Base-by-base conservation (phyloP, 2,797 vertebrate genomes). In the Catharus ustulatus region DNA sequence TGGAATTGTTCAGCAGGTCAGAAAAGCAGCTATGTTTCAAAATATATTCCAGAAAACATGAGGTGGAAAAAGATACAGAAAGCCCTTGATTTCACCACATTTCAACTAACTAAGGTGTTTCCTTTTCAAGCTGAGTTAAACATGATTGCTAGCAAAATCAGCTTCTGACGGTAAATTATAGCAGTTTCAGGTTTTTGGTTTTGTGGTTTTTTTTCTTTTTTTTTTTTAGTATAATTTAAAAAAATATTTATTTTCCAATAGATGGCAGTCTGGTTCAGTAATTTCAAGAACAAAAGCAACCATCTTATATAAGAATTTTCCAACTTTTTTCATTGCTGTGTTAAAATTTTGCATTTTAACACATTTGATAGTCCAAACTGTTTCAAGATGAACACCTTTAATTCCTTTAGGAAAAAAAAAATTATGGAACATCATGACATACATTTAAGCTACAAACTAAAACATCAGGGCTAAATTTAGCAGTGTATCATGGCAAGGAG, bases 241-340 rank as follows among this genome's bases (percentile, higher is more conserved):
- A 88, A 93, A 91, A 51, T 83, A 85, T 58, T 89, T 97, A 94
- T 97, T 94, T 96, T 96, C 97, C 98, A 98, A 96, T 94, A 98
- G 98, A 98, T 98, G 98, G 98, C 97, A 97, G 97, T 97, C 97
- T 97, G 95, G 94, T 89, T 97, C 96, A 98, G 95, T 97, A 95
- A 94, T 97, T 97, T 97, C 95, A 97, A 94, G 95, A 97, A 97
- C 67, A 96, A 95, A 96, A 91, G 84, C 91, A 96, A 84, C 88
- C 89, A 91, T 97, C 82, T 98, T 97, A 97, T 82, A 12, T 94
- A 96, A 97, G 83, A 89, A 46, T 84, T 94, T 95, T 92, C 34
- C 36, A 91, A 69, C 24, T 69, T 75, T 94, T 89, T 89, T 58
- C 36, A 43, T 73, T 86, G 34, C 84, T 73, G 6, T 0, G 0